A percentile compares a stretch with the other conserved stretches of the same genome.
These are phyloP conservation scores for Porites australiensis DNA, from an alignment of 64 coral and sea anemone genomes.

Conservation along the genomic window DNA sequence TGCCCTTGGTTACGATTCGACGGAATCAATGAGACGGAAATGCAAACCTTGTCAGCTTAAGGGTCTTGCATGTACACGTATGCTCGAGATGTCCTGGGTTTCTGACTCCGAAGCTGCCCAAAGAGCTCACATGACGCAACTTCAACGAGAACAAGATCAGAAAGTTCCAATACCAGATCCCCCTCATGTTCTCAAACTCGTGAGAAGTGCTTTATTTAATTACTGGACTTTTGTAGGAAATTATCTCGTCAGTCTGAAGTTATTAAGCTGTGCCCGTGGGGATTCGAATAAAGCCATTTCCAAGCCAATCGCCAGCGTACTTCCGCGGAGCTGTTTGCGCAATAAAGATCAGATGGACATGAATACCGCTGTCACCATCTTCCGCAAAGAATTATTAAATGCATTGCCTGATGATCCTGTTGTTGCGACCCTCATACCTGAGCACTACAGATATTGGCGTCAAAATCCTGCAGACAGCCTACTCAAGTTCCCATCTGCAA, in stretches of 20 bases:
- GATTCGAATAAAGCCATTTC: conserved; percentile 28
- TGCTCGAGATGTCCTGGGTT: conserved; percentile 46
- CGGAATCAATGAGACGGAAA: not conserved
- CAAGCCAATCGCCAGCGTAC: conserved; percentile 39
- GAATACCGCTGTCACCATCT: conserved; percentile 48
- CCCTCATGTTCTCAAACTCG: conserved; percentile 53
- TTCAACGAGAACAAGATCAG: not conserved
- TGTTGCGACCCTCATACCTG: conserved; percentile 27
- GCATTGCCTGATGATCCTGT: conserved; percentile 43
- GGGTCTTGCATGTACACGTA: conserved; percentile 4
- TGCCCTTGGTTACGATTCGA: conserved; percentile 7
- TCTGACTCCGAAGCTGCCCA: conserved; percentile 75
- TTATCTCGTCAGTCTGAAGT: conserved; percentile 33
- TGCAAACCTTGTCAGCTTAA: conserved; percentile 40
- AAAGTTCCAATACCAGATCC: conserved; percentile 54
- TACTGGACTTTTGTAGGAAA: conserved; percentile 35
- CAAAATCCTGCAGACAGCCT: conserved; percentile 65
- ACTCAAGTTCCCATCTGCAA: conserved; percentile 33
- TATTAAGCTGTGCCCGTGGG: not conserved
- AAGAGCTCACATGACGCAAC: conserved; percentile 33
- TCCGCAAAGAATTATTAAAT: conserved; percentile 11
- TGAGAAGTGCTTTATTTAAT: conserved; percentile 47
- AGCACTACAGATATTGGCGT: conserved; percentile 46
- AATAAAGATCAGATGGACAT: conserved; percentile 78
- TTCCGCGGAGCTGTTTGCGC: conserved; percentile 24